phyloP scores from a whole-genome alignment of 2,888 invertebrate species.

The Trisateles emortualis region DNA sequence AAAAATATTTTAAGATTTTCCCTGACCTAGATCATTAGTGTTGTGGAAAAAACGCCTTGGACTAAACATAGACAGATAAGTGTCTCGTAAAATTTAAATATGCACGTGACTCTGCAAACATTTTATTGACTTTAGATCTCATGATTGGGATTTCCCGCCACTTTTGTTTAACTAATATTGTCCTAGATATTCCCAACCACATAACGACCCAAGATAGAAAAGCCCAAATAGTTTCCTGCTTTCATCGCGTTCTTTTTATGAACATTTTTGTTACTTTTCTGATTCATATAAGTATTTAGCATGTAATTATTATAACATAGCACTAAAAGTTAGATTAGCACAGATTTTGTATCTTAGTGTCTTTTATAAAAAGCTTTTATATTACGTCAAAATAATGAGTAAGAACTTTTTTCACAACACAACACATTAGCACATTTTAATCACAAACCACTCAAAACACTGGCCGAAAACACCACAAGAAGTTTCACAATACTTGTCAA shows the following conservation, averaged over 20 bases:
- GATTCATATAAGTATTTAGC: too few species aligned
- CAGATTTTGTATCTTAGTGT: too few species aligned
- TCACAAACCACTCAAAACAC: not conserved
- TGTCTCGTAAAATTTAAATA: not conserved
- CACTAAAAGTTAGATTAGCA: too few species aligned
- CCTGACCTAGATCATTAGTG: not conserved
- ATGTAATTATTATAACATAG: too few species aligned
- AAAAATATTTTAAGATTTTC: not conserved
- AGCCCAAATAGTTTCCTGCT: too few species aligned
- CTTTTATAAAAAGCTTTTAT: too few species aligned
- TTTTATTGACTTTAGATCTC: not conserved
- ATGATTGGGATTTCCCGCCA: not conserved
- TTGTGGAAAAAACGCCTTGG: not conserved
- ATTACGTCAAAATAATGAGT: too few species aligned
- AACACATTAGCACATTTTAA: not conserved
- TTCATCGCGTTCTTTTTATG: too few species aligned
- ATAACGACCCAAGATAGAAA: not conserved
- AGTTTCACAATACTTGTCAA: not conserved
- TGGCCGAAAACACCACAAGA: not conserved
- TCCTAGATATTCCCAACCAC: not conserved
- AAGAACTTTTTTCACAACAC: not conserved
- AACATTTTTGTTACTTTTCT: too few species aligned
- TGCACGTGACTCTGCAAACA: not conserved
- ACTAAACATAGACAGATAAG: not conserved
- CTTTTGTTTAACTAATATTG: not conserved